These are phyloP conservation scores for Myotis brandtii DNA, from an alignment of 2,113 vertebrate species.

Conservation along the genomic window DNA sequence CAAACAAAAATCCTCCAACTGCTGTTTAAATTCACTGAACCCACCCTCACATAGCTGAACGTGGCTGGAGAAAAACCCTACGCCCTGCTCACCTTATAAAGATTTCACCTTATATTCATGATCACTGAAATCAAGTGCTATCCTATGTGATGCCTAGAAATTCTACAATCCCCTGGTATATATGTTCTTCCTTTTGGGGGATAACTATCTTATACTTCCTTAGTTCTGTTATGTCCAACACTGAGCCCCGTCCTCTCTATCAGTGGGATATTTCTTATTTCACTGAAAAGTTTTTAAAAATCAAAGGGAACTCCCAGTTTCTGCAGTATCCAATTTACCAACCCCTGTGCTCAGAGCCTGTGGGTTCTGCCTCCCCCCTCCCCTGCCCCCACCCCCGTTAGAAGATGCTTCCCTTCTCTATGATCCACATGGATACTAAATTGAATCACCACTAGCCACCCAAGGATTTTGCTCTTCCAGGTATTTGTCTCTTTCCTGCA, in stretches of 20 bases:
- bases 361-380: not conserved
- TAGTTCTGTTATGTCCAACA: not conserved
- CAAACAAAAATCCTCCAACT: not conserved
- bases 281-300: not conserved
- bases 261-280: not conserved
- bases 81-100: not conserved
- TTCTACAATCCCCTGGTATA: not conserved
- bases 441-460: not conserved
- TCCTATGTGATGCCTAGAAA: not conserved
- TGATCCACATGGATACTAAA: not conserved
- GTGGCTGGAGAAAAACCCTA: not conserved
- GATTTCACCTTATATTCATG: not conserved
- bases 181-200: not conserved
- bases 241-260: not conserved
- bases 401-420: not conserved
- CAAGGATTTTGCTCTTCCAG: not conserved
- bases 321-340: not conserved
- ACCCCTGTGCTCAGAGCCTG: not conserved
- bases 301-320: not conserved
- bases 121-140: not conserved
- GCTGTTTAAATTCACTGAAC: not conserved
- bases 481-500: not conserved
- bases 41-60: not conserved
- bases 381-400: rapidly evolving
- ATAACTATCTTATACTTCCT: not conserved